Conservation (phyloP, 2,113 vertebrate genomes). For the Eidolon helvum region DNA sequence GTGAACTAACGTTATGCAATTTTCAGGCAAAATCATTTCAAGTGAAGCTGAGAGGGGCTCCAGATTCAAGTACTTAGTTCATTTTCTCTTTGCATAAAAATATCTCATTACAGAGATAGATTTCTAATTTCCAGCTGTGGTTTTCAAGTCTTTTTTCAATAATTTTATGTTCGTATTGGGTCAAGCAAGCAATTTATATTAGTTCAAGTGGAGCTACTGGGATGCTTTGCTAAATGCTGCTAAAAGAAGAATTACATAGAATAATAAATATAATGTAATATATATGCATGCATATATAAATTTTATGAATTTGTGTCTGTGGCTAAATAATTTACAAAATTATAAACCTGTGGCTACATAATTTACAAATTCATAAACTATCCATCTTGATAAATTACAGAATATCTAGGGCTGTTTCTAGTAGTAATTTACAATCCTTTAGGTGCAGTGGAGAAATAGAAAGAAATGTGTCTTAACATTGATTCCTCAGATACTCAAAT, state of each 20-base stretch:
- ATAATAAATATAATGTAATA: background rate
- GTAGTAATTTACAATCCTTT: background rate
- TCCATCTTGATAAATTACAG: conserved; percentile 1
- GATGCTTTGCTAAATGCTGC: background rate
- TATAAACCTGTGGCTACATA: conserved; percentile 35
- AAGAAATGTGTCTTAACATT: background rate
- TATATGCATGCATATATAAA: background rate
- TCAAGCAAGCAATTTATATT: conserved; percentile 19
- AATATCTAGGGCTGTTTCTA: background rate
- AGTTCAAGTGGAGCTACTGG: conserved; percentile 12
- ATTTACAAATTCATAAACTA: background rate
- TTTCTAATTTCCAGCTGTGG: conserved; percentile 55
- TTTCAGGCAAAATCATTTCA: conserved; percentile 60
- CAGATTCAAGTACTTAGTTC: conserved; percentile 50
- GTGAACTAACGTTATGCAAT: conserved; percentile 46
- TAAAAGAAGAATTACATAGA: conserved; percentile 15
- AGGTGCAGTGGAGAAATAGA: background rate
- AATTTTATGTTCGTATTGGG: conserved; percentile 26
- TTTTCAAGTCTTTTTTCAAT: conserved; percentile 40
- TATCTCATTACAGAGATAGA: conserved; percentile 33
- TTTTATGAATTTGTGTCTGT: background rate
- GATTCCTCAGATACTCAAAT: too few species aligned
- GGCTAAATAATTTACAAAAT: conserved; percentile 1
- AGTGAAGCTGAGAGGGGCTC: conserved; percentile 49
- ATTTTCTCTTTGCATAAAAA: conserved; percentile 60